These are phyloP conservation scores for Cyclophora punctaria DNA, from an alignment of 2,888 invertebrate genomes.

Conservation along the genomic window DNA sequence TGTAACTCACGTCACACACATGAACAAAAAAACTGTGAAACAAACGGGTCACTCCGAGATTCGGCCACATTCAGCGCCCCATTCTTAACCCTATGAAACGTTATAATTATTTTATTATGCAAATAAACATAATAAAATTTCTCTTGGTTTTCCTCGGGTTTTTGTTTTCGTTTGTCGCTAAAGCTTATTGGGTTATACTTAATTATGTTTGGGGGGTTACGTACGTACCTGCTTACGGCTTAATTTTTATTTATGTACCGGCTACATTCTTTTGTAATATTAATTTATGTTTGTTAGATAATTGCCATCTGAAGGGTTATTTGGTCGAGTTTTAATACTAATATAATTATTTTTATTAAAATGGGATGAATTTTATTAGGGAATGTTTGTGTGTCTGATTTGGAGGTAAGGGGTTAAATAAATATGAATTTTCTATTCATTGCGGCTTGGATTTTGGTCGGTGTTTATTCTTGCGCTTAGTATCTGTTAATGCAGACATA, in stretches of 20 bases:
- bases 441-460: no score
- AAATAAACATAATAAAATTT: conserved; percentile 74
- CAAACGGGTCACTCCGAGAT: no score
- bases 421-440: no score
- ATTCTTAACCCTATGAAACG: conserved; percentile 33
- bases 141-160: conserved; percentile 47
- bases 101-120: conserved; percentile 74
- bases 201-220: conserved; percentile 55
- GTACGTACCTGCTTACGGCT: conserved; percentile 43
- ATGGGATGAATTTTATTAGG: neutral
- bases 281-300: conserved; percentile 16
- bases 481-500: no score
- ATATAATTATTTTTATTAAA: neutral
- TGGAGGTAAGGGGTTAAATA: no score
- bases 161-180: conserved; percentile 59
- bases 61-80: conserved; percentile 10
- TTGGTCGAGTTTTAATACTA: neutral
- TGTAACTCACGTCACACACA: no score
- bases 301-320: conserved; percentile 11
- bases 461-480: no score
- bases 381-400: neutral
- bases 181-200: conserved; percentile 67
- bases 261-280: conserved; percentile 41
- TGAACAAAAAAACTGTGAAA: no score
- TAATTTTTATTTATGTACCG: conserved; percentile 65